phyloP scores from a whole-genome alignment of 2,888 invertebrate species.

The Drosophila recens region DNA sequence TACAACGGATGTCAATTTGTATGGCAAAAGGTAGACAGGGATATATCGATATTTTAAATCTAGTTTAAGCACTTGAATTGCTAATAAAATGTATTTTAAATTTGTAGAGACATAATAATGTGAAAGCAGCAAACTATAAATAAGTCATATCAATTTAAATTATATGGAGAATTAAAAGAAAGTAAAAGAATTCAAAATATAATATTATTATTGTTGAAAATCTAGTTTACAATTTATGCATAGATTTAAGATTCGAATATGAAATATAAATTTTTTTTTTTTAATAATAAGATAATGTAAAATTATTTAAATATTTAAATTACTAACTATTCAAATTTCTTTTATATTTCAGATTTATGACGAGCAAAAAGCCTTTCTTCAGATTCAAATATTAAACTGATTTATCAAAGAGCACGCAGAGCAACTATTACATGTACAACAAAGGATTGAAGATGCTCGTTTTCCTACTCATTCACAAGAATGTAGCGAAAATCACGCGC shows the following conservation, averaged over 20 bases:
- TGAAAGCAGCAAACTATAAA: too few relatives aligned
- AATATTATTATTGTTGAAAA: too few relatives aligned
- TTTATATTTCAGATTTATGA: neutral
- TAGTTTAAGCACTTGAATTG: neutral
- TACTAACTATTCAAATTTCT: neutral
- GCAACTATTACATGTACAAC: neutral
- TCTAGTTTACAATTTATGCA: too few relatives aligned
- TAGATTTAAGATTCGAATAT: too few relatives aligned
- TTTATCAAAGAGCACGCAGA: conserved; percentile 63
- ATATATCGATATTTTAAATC: neutral
- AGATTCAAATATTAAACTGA: conserved; percentile 59
- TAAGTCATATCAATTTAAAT: too few relatives aligned
- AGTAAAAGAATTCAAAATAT: too few relatives aligned
- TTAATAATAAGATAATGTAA: too few relatives aligned
- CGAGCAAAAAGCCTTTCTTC: neutral
- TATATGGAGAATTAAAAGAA: too few relatives aligned
- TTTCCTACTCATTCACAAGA: conserved; percentile 41
- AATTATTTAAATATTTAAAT: neutral
- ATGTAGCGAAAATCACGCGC: conserved; percentile 72
- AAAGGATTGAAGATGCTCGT: conserved; percentile 38
- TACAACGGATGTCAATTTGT: conserved; percentile 48
- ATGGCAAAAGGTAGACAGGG: neutral
- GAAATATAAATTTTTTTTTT: too few relatives aligned
- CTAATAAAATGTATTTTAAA: too few relatives aligned
- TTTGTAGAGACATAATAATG: neutral